phyloP scores from a whole-genome alignment of 1,140 invertebrate species.

The Chlorops oryzae region DNA sequence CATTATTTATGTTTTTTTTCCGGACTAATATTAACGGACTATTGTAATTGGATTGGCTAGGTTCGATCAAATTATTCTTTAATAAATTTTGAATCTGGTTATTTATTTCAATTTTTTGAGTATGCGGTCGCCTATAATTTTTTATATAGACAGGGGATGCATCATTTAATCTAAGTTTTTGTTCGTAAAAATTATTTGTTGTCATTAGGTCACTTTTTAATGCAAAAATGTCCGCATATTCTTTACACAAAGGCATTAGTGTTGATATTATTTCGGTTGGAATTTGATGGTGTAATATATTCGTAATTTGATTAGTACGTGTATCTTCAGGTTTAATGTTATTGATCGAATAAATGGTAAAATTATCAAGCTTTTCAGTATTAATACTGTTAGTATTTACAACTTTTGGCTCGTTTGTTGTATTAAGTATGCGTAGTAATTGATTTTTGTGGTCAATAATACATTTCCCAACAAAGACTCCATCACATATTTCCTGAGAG shows the following conservation, averaged over 20 bases:
- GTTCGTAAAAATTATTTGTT: conserved; percentile 3
- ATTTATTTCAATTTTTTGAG: conserved; percentile 4
- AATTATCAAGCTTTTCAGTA: neutral
- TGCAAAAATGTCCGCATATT: neutral
- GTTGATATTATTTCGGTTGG: no score
- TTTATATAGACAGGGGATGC: no score
- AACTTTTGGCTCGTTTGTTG: neutral
- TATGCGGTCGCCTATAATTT: neutral
- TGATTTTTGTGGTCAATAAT: neutral
- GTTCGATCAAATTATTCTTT: conserved; percentile 8
- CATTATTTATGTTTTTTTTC: no score
- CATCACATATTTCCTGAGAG: no score
- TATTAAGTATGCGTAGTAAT: conserved; percentile 6
- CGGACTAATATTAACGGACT: conserved; percentile 3
- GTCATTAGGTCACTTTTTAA: conserved; percentile 6
- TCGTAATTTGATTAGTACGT: no score
- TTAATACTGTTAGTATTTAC: neutral
- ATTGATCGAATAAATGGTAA: neutral
- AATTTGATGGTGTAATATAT: no score
- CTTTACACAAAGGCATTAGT: no score
- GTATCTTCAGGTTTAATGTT: no score
- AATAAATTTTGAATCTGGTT: conserved; percentile 5
- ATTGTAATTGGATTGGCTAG: neutral
- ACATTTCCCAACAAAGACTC: no score
- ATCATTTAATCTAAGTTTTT: conserved; percentile 1